phyloP scores from a whole-genome alignment of 2,888 invertebrate genomes.

The Baccha elongata region DNA sequence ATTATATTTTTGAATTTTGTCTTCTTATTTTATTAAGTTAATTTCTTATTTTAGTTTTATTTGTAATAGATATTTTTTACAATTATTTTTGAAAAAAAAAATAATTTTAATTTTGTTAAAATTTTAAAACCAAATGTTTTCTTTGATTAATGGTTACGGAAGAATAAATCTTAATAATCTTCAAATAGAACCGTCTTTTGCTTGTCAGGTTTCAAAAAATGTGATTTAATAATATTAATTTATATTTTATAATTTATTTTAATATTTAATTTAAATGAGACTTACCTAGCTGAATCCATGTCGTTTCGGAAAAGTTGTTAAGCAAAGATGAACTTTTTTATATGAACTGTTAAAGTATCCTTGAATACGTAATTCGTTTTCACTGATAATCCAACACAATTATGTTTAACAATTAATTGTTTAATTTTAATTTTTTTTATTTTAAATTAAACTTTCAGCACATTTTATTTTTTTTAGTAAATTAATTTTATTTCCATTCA shows the following conservation, averaged over 20 bases:
- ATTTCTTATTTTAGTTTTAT: too few species aligned
- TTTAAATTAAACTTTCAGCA: constrained; percentile 13
- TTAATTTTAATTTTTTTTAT: constrained; percentile 20
- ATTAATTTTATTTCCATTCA: constrained; percentile 12
- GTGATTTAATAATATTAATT: background rate
- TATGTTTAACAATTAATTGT: constrained; percentile 11
- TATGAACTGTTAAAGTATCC: constrained; percentile 12
- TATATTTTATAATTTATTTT: background rate
- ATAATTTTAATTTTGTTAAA: too few species aligned
- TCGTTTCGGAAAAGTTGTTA: constrained; percentile 29
- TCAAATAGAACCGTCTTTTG: constrained; percentile 11
- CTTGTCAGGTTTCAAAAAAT: background rate
- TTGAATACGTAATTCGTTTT: constrained; percentile 22
- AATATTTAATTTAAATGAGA: background rate
- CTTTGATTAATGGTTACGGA: constrained; percentile 19
- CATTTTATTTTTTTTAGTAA: constrained; percentile 24
- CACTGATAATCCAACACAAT: constrained; percentile 66
- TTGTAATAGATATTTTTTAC: too few species aligned
- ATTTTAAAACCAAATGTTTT: too few species aligned
- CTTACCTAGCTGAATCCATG: constrained; percentile 70
- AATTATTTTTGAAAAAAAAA: too few species aligned
- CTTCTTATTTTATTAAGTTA: too few species aligned
- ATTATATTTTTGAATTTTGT: too few species aligned
- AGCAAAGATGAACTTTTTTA: constrained; percentile 12
- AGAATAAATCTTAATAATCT: constrained; percentile 22